Percentiles rank a stretch among this genome's conserved stretches.
Evolutionary conservation across 1,140 invertebrate species (phyloP).

Genomic region (Artemia franciscana): DNA sequence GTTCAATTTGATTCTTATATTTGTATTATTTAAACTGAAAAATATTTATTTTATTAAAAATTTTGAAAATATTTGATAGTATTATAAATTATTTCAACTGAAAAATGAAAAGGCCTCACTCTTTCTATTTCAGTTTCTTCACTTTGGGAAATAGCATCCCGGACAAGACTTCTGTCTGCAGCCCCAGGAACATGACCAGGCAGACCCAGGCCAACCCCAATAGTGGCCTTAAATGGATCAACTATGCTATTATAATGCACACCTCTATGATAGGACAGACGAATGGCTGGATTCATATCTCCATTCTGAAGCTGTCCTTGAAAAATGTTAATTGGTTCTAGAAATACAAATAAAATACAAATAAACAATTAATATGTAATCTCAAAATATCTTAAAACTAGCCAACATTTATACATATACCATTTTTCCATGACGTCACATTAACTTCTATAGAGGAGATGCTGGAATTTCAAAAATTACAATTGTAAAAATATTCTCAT

Average conservation of each 20-base stretch:
- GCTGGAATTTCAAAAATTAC: too few relatives aligned
- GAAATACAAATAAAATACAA: slow-evolving; percentile 13
- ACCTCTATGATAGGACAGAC: slow-evolving; percentile 69
- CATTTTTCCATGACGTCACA: too few relatives aligned
- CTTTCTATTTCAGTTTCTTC: slow-evolving; percentile 69
- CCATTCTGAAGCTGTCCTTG: slow-evolving; percentile 44
- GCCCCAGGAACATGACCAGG: slow-evolving; percentile 57
- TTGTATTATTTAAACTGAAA: too few relatives aligned
- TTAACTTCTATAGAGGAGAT: too few relatives aligned
- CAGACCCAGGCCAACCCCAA: slow-evolving; percentile 64
- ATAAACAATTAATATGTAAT: not conserved
- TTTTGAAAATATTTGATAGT: too few relatives aligned
- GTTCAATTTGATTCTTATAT: too few relatives aligned
- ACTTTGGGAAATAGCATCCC: slow-evolving; percentile 52
- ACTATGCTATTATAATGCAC: slow-evolving; percentile 79
- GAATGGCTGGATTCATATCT: slow-evolving; percentile 42
- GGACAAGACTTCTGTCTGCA: slow-evolving; percentile 45
- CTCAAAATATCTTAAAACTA: too few relatives aligned
- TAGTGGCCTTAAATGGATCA: slow-evolving; percentile 60
- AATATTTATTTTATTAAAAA: too few relatives aligned
- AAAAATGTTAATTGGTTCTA: slow-evolving; percentile 77
- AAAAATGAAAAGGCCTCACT: too few relatives aligned
- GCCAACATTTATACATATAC: too few relatives aligned
- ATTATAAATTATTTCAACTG: too few relatives aligned
- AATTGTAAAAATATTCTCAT: too few relatives aligned